These are phyloP conservation scores for Chrysomallon squamiferum DNA, from an alignment of 1,140 invertebrate genomes.

Conservation along the genomic window DNA sequence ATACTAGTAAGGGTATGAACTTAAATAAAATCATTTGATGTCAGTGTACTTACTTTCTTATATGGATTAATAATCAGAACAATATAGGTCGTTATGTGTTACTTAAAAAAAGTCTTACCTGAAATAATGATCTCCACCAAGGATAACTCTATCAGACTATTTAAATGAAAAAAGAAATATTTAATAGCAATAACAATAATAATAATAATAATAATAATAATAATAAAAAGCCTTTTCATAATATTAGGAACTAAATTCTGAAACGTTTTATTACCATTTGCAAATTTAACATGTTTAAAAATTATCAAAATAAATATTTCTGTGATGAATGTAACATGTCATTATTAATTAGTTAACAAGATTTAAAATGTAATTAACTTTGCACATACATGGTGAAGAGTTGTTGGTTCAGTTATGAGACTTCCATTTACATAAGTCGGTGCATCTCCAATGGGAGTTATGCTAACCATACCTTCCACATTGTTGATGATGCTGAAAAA, in stretches of 20 bases:
- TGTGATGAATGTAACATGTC: too few species aligned
- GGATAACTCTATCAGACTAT: slow-evolving; percentile 72
- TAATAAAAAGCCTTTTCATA: background rate
- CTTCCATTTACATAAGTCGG: slow-evolving; percentile 75
- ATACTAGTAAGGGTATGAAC: too few species aligned
- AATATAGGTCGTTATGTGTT: too few species aligned
- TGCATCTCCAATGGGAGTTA: slow-evolving; percentile 62
- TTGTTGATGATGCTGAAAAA: slow-evolving; percentile 55
- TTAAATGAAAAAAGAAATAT: too few species aligned
- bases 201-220: background rate
- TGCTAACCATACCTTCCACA: slow-evolving; percentile 43
- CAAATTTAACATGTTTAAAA: background rate
- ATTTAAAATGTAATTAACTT: background rate
- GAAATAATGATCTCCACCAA: slow-evolving; percentile 76
- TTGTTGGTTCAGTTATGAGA: slow-evolving; percentile 59
- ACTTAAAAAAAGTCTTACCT: too few species aligned
- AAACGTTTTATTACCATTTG: background rate
- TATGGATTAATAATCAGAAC: too few species aligned
- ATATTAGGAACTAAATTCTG: background rate
- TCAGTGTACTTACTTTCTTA: too few species aligned
- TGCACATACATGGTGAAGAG: slow-evolving; percentile 67
- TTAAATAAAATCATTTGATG: too few species aligned
- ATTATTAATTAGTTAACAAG: background rate
- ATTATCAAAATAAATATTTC: too few species aligned
- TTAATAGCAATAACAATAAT: too few species aligned